Base-by-base conservation (phyloP, 1,140 invertebrate species). In the Zelostemma sp. region DNA sequence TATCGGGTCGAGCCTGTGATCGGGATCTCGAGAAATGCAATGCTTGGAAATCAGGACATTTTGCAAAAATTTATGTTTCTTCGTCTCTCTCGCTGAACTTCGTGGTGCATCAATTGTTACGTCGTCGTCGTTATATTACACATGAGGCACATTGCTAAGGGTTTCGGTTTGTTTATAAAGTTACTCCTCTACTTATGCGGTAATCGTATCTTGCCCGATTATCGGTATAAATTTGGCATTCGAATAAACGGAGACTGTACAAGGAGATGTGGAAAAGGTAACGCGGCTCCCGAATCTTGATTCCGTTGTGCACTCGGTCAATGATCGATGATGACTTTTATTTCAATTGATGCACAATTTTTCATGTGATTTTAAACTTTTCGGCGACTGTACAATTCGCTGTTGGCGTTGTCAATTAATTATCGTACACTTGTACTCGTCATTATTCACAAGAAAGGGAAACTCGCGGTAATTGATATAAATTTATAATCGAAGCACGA, bases 71-170 rank as follows among this genome's bases (percentile, higher is more conserved):
- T 53, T 25, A 53, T 55, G 47, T 58, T 62, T 68, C 15, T 50
- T 45, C 17, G 15, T 19, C 14, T 31, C 38, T 31, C 56, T 66
- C 55, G 33, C n/a, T 25, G 3, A 25, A 4, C n/a, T 62, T 65
- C 40, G 43, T 41, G 68, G 58, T 61, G 21, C 8, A 25, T 35
- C 2, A 11, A 28, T 28, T 8, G 8, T 28, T 35, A 35, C 33
- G 2, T 68, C 54, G 57, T 75, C 11, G 77, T 75, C 64, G 68
- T 74, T 81, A 81, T 78, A 81, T 78, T 83, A 82, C 80, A 80
- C 55, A 75, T 83, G 82, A 84, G 81, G 81, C 81, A 84, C 82
- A 82, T 84, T 82, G 78, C 81, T 82, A 84, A 82, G 80, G 81
- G 81, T 84, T 74, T 82, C 76, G 76, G 77, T 82, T 81, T 75